A percentile compares a stretch with the other conserved stretches of the same genome.
Evolutionary conservation across 2,888 invertebrate genomes (phyloP).

Genomic region (Hipparchia sbordonii): DNA sequence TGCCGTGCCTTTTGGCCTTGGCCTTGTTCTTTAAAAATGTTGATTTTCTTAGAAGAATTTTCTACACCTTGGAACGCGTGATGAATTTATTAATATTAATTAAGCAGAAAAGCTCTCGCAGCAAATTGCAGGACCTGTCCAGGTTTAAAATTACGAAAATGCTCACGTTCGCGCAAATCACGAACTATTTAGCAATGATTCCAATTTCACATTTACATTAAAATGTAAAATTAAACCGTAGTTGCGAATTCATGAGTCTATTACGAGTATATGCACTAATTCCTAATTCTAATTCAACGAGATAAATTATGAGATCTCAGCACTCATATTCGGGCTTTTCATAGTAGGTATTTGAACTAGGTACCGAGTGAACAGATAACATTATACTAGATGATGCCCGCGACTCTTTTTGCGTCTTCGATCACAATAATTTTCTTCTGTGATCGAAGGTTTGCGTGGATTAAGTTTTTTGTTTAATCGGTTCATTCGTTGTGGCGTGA

Average conservation of each 20-base stretch:
- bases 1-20: neutral
- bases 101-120: constrained; percentile 11
- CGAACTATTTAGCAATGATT: constrained; percentile 1
- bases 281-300: neutral
- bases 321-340: too few species aligned
- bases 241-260: neutral
- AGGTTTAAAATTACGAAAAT: neutral
- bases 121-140: neutral
- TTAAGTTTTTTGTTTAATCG: too few species aligned
- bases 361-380: too few species aligned
- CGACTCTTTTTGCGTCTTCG: too few species aligned
- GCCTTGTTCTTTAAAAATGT: neutral
- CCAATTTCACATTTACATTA: neutral
- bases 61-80: neutral
- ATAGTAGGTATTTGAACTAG: too few species aligned
- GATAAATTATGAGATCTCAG: neutral
- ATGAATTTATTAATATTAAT: constrained; percentile 14
- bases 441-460: too few species aligned
- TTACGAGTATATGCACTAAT: neutral
- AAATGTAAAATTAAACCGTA: neutral
- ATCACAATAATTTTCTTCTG: too few species aligned
- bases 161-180: neutral
- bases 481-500: too few species aligned
- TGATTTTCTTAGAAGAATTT: constrained; percentile 1
- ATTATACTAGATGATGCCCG: too few species aligned